Evolutionary conservation across 2,113 vertebrate genomes (phyloP).

Genomic region (Shinisaurus crocodilurus): DNA sequence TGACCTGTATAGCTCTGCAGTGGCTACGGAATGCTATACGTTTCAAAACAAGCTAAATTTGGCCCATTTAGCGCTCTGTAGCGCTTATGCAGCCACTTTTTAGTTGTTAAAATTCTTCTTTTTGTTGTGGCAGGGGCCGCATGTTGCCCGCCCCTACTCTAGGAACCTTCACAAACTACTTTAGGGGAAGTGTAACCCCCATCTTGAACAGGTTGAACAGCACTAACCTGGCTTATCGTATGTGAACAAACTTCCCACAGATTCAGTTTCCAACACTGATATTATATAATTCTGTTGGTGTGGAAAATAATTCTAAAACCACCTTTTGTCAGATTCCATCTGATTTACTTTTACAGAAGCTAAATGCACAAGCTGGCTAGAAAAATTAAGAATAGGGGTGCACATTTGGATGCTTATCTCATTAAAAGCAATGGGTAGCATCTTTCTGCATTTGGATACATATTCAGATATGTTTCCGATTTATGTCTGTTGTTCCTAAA

Average conservation of each 20-base stretch:
- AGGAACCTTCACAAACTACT: neutral
- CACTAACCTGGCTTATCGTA: neutral
- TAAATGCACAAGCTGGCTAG: neutral
- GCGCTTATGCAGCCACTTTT: too few species aligned
- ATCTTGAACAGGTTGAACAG: neutral
- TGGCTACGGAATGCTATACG: too few species aligned
- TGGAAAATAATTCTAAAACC: too few species aligned
- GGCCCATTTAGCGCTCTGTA: too few species aligned
- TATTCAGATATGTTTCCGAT: neutral
- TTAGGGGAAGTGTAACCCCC: neutral
- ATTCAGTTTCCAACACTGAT: too few species aligned
- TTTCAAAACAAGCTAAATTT: too few species aligned
- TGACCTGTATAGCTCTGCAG: too few species aligned
- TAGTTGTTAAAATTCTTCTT: too few species aligned
- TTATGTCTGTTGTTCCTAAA: neutral
- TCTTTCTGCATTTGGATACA: neutral
- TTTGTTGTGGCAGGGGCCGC: too few species aligned
- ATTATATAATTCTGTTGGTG: too few species aligned
- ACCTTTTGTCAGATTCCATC: too few species aligned
- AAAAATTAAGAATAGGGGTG: neutral
- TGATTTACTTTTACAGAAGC: neutral
- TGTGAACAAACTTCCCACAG: neutral
- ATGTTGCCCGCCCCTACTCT: too few species aligned
- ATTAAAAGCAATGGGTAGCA: neutral
- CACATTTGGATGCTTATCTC: neutral